Evolutionary conservation across 2,113 vertebrate species (phyloP), one percentile per base, ranked within the genome.

Genomic region (Indicator maculatus): DNA sequence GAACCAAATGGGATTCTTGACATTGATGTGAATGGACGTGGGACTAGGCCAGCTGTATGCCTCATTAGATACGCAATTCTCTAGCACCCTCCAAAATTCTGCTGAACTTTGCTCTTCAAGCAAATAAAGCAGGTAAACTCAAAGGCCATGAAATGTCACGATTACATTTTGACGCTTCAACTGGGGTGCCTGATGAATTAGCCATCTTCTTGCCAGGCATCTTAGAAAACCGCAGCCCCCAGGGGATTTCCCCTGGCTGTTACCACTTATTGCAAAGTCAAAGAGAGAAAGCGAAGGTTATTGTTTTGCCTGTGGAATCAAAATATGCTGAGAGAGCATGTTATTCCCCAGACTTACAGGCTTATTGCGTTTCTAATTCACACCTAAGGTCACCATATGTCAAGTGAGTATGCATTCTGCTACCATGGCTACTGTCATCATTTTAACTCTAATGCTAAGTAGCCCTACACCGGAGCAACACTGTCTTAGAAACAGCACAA

Each of bases 111-210:
- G 74, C 93, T 67, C 97, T 96, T 97, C 93, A 79, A 95, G 67
- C 66, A 97, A 97, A 98, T 96, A 97, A 96, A 96, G 93, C 86
- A 97, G 86, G 96, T 95, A 97, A 97, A 96, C 79, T 96, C 95
- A 97, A 88, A 50, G 61, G 86, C 93, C 93, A 94, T 97, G 95
- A 95, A 96, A 97, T 95, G 96, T 93, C 66, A 94, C 89, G 95
- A 86, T 97, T 93, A 95, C 95, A 96, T 93, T 94, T 65, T 87
- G 63, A 78, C 84, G 95, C 91, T 97, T 97, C 95, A 97, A 96
- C 85, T 5, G 66, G 95, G 61, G 70, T 61, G 93, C 75, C 89
- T 95, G 96, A 97, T 83, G 81, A 94, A 94, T 94, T 96, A 96
- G 93, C 88, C 91, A 91, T 93, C 95, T 86, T 85, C 76, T 96